Percentiles rank a stretch among this genome's conserved stretches.
phyloP scores from a whole-genome alignment of 2,888 invertebrate genomes.

The Agonopterix arenella region DNA sequence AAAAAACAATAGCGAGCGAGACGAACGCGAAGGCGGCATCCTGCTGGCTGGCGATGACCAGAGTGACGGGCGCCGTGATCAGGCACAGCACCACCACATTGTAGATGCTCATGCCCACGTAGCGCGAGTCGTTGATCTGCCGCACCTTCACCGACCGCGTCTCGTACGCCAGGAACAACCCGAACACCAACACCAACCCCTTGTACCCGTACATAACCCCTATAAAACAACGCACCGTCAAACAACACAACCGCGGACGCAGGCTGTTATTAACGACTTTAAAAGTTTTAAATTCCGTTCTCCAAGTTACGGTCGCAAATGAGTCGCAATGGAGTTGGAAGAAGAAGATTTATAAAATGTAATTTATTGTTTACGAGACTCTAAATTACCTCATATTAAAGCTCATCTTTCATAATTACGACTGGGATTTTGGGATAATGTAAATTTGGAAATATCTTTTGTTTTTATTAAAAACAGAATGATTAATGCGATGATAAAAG shows the following conservation, averaged over 20 bases:
- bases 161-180: conserved; percentile 98
- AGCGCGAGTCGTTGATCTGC: conserved; percentile 98
- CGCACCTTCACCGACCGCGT: conserved; percentile 97
- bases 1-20: conserved; percentile 96
- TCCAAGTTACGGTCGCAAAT: conserved; percentile 40
- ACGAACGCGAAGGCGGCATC: conserved; percentile 99
- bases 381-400: conserved; percentile 38
- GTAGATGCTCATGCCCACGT: conserved; percentile 99
- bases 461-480: conserved; percentile 23
- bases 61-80: conserved; percentile 97
- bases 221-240: conserved; percentile 43
- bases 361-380: conserved; percentile 41
- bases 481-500: conserved; percentile 8
- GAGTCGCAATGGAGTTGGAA: conserved; percentile 30
- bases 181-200: conserved; percentile 96
- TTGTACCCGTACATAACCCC: conserved; percentile 98
- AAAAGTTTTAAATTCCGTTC: conserved; percentile 31
- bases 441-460: conserved; percentile 17
- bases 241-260: conserved; percentile 12
- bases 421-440: conserved; percentile 16
- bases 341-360: conserved; percentile 34
- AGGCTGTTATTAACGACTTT: conserved; percentile 40
- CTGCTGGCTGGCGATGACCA: conserved; percentile 98
- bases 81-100: conserved; percentile 98
- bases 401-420: conserved; percentile 38